Percentiles rank a stretch among this genome's conserved stretches.
These are phyloP conservation scores for Acanthaster planci DNA, from an alignment of 35 echinoderm and acorn worm species.

Conservation along the genomic window DNA sequence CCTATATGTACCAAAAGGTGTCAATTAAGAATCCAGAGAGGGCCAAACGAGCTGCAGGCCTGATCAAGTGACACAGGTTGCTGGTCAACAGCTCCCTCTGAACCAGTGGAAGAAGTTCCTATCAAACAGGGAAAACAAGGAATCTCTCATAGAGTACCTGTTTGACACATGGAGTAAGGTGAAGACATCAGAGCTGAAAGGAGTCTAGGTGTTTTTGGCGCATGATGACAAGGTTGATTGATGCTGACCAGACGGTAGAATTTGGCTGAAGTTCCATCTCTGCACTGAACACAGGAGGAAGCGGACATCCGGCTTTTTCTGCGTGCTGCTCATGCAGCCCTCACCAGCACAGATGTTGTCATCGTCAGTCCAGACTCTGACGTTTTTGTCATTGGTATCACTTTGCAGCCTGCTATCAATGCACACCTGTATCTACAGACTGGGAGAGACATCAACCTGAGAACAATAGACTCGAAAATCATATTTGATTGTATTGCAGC, in stretches of 20 bases:
- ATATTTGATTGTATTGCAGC: conserved; percentile 16
- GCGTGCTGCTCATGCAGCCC: conserved; percentile 46
- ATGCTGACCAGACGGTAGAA: conserved; percentile 4
- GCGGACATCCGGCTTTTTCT: conserved; percentile 58
- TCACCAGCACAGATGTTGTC: not conserved
- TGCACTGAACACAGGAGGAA: conserved; percentile 58
- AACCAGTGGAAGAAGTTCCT: conserved; percentile 65
- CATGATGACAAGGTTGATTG: conserved; percentile 42
- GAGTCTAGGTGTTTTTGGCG: conserved; percentile 36
- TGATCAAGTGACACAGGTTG: conserved; percentile 26
- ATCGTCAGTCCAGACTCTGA: conserved; percentile 68
- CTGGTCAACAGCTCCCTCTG: conserved; percentile 32
- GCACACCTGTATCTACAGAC: conserved; percentile 46
- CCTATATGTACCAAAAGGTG: not conserved
- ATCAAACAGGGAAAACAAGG: conserved; percentile 42
- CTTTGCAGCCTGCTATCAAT: conserved; percentile 1
- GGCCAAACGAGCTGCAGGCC: not conserved
- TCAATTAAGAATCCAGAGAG: conserved; percentile 51
- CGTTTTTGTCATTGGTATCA: conserved; percentile 59
- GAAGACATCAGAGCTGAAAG: conserved; percentile 34
- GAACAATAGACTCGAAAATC: conserved; percentile 36
- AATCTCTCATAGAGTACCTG: conserved; percentile 29
- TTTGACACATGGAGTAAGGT: conserved; percentile 27
- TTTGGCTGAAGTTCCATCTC: conserved; percentile 29
- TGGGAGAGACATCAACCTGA: conserved; percentile 39